phyloP scores from a whole-genome alignment of 2,113 vertebrate species.

The Notechis scutatus region DNA sequence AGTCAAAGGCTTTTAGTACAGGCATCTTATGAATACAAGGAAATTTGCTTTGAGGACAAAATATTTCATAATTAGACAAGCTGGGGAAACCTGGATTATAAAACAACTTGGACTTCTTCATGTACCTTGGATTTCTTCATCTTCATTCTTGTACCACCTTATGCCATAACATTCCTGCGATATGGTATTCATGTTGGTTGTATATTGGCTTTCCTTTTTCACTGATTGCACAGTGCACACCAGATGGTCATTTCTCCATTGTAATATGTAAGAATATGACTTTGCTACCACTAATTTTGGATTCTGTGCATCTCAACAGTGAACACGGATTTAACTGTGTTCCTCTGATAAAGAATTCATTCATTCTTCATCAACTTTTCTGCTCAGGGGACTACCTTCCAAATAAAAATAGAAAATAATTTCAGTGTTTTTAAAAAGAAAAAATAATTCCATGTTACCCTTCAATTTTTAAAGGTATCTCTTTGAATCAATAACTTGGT shows the following conservation, averaged over 20 bases:
- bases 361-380: constrained; percentile 40
- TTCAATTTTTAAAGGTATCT: not conserved
- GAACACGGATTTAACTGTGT: constrained; percentile 14
- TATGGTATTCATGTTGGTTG: not conserved
- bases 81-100: not conserved
- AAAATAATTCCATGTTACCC: not conserved
- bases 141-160: not conserved
- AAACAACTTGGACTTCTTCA: not conserved
- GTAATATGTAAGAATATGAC: constrained; percentile 22
- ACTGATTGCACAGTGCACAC: constrained; percentile 27
- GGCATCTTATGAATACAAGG: not conserved
- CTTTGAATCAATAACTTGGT: not conserved
- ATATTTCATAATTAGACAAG: not conserved
- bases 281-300: not conserved
- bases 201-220: constrained; percentile 7
- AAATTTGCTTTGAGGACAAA: not conserved
- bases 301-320: constrained; percentile 23
- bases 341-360: constrained; percentile 7
- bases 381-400: constrained; percentile 33
- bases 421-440: not conserved
- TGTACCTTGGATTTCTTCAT: too few species aligned
- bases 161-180: not conserved
- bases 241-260: constrained; percentile 33
- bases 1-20: not conserved
- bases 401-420: constrained; percentile 27